Evolutionary conservation across 1,140 invertebrate species (phyloP), one percentile per base, ranked within the genome.

Genomic region (Eupristina koningsbergeri): DNA sequence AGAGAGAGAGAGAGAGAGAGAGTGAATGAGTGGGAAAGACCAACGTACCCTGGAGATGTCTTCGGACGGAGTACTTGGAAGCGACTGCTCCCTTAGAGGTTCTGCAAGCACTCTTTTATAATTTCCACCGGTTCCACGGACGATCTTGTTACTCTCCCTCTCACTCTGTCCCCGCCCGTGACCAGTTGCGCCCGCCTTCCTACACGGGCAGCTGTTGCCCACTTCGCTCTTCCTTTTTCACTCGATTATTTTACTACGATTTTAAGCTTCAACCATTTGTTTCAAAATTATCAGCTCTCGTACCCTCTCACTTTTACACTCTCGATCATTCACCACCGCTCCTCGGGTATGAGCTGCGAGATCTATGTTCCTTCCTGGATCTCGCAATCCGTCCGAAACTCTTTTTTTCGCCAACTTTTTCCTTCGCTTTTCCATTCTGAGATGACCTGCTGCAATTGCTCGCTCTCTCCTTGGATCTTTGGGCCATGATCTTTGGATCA

Each of bases 31-130:
- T 19, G 34, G 29, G 29, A 22, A n/a, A n/a, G n/a, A n/a, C n/a
- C n/a, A n/a, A 88, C 88, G 77, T 89, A 89, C 88, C 88, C 85
- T 67, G 82, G 87, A 73, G 88, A 79, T 84, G 86, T 86, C 71
- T 81, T 81, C 69, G 85, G 87, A 80, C 84, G 87, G 86, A 81
- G 86, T 85, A 89, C 87, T 89, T 88, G 87, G 84, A 87, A 86
- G 83, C 86, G 86, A 91, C 90, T 91, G 89, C 81, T 85, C 88
- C 87, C 80, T 87, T 87, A 67, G 86, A 83, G 75, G 81, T 75
- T 67, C 75, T 74, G 80, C 85, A 84, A 83, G 83, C 88, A 88
- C 85, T 90, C 90, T 91, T 91, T 91, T 91, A 91, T 91, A 91
- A 91, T 91, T 90, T 91, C 78, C 31, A 67, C 13, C 36, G 83